Evolutionary conservation across 2,888 invertebrate genomes (phyloP), one percentile per base, ranked within the genome.

Genomic region (Trichopoda pennipes): DNA sequence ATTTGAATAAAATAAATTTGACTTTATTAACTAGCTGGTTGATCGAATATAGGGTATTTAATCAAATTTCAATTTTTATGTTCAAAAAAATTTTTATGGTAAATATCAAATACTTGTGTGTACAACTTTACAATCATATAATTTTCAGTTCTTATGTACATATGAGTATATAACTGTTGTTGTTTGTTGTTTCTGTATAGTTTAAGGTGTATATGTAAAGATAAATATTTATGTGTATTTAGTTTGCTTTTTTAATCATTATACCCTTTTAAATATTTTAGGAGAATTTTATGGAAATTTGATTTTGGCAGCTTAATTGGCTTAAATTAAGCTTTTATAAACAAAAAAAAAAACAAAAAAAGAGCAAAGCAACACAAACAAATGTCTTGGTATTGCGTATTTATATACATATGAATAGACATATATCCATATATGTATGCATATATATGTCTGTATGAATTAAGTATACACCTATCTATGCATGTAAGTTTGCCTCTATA

Each of bases 261-360:
- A 12, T 9, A 61, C 32, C 35, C 58, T 23, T 53, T 16, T 17
- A 17, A 56, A 58, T 66, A 51, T 73, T 47, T 58, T 47, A 82
- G 63, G 70, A 28, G 51, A 72, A 68, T 69, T 80, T 80, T 78
- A 84, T 82, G 82, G 68, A 82, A 84, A 84, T 84, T 82, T 82
- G 60, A 74, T 58, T 80, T 77, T 80, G 70, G 80, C 79, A 84
- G 84, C 72, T 69, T 80, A 85, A 85, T 83, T 85, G 83, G 78
- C 78, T 76, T 80, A 83, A 80, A 83, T 80, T 78, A 76, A 69
- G 80, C 81, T 81, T 80, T 74, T 61, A 56, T 66, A 55, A 23
- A 35, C 17, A 28, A 66, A 56, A 53, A 47, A 55, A 55, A 28
- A 35, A 44, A 53, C 47, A 73, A 32, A 19, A 47, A 17, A 42